These are phyloP conservation scores for Apis laboriosa DNA, from an alignment of 1,140 invertebrate genomes.

Conservation along the genomic window DNA sequence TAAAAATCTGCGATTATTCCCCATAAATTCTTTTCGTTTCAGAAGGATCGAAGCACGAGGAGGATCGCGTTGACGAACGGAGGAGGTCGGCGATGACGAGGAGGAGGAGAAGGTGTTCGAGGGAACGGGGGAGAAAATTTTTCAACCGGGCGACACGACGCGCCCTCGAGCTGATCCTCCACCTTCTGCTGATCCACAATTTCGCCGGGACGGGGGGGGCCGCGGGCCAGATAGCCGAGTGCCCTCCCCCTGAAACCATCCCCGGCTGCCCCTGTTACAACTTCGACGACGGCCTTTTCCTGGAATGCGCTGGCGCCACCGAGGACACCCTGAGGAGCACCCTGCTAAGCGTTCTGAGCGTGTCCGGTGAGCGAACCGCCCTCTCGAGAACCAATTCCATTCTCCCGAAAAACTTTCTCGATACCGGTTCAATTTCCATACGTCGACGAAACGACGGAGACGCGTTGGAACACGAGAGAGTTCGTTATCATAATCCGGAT, in stretches of 20 bases:
- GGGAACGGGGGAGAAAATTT: constrained; percentile 54
- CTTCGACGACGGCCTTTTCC: constrained; percentile 93
- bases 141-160: constrained; percentile 44
- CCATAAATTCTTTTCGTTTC: constrained; percentile 49
- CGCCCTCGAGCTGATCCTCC: constrained; percentile 57
- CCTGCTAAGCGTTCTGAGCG: constrained; percentile 81
- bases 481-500: constrained; percentile 19
- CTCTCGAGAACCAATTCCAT: background rate
- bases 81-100: constrained; percentile 65
- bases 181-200: constrained; percentile 63
- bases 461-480: background rate
- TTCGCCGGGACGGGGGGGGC: constrained; percentile 24
- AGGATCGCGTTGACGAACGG: background rate
- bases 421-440: constrained; percentile 31
- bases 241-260: constrained; percentile 76
- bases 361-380: constrained; percentile 62
- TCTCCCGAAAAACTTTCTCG: background rate
- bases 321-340: constrained; percentile 81
- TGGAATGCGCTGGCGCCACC: constrained; percentile 93
- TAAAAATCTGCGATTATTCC: background rate
- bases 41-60: constrained; percentile 37
- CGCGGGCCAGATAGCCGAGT: constrained; percentile 72
- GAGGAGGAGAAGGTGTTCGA: constrained; percentile 8
- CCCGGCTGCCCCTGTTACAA: constrained; percentile 92
- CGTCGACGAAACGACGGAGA: constrained; percentile 6